Base-by-base conservation (phyloP, 1,140 invertebrate species). In the Coptotermes formosanus region DNA sequence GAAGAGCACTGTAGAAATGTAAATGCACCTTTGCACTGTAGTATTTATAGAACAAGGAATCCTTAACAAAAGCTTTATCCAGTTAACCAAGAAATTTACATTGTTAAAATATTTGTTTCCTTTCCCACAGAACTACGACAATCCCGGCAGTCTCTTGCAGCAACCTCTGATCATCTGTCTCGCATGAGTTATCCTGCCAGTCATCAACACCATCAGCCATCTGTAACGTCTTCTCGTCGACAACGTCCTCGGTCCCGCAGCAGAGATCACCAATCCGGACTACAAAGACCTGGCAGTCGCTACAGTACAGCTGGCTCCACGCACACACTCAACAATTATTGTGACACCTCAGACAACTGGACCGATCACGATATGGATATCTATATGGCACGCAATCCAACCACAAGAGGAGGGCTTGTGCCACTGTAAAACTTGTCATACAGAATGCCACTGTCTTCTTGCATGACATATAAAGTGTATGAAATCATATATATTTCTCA, bases 291-390 rank as follows among this genome's bases (percentile, higher is more conserved):
- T 48, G 87, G 87, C 87, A 89, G 88, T 86, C 87, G 95, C 87
- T 95, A 95, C 90, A 95, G 94, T 89, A 92, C 84, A 43, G 94
- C 94, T 75, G 95, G 95, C 83, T 95, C 95, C 30, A 95, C 94
- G 81, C 95, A 96, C 88, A 97, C 96, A 12, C 92, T 97, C 82
- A 96, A 96, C 88, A 95, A 96, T 91, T 97, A 96, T 90, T 95
- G 95, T 89, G 97, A 97, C 89, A 97, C 95, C 89, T 95, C 95
- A 69, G 96, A 97, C 90, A 97, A 97, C 90, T 98, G 97, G 97
- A 98, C 97, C 85, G 97, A 98, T 91, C 97, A 98, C 90, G 97
- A 98, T 90, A 97, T 98, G 95, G 97, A 98, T 88, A 97, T 98
- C 89, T 98, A 98, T 91, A 97, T 97, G 94, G 95, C 97, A 85